phyloP scores from a whole-genome alignment of 2,888 invertebrate species.

The Druceiella hillmani region DNA sequence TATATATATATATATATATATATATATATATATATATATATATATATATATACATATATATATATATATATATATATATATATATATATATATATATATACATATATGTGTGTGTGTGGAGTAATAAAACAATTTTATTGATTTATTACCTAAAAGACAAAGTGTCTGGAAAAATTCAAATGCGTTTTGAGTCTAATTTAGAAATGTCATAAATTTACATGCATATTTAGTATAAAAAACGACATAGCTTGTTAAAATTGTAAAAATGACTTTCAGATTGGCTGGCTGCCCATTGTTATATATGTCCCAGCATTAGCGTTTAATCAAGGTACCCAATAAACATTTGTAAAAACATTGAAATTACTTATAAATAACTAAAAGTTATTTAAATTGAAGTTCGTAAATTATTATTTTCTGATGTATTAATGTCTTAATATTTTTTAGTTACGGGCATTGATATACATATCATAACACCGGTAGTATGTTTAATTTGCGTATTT shows the following conservation, averaged over 20 bases:
- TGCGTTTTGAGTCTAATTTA: too few species aligned
- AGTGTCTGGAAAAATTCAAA: too few species aligned
- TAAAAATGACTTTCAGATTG: slow-evolving; percentile 57
- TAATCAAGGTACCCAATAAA: slow-evolving; percentile 60
- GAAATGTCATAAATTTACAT: too few species aligned
- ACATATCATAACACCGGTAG: slow-evolving; percentile 74
- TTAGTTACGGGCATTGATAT: slow-evolving; percentile 80
- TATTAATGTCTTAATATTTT: slow-evolving; percentile 26
- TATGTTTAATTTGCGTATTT: slow-evolving; percentile 79
- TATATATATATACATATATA: too few species aligned
- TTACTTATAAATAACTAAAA: neutral
- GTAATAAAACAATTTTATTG: too few species aligned
- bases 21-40: too few species aligned
- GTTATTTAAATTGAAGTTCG: neutral
- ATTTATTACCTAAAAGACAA: too few species aligned
- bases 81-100: too few species aligned
- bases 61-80: too few species aligned
- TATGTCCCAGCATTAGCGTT: slow-evolving; percentile 75
- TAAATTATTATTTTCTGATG: neutral
- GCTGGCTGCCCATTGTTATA: slow-evolving; percentile 73
- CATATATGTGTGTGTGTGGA: too few species aligned
- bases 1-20: too few species aligned
- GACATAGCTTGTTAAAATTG: neutral
- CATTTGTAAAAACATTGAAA: slow-evolving; percentile 11
- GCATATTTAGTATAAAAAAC: slow-evolving; percentile 3